These are phyloP conservation scores for Agrotis segetum DNA, from an alignment of 2,888 invertebrate species.

Conservation along the genomic window DNA sequence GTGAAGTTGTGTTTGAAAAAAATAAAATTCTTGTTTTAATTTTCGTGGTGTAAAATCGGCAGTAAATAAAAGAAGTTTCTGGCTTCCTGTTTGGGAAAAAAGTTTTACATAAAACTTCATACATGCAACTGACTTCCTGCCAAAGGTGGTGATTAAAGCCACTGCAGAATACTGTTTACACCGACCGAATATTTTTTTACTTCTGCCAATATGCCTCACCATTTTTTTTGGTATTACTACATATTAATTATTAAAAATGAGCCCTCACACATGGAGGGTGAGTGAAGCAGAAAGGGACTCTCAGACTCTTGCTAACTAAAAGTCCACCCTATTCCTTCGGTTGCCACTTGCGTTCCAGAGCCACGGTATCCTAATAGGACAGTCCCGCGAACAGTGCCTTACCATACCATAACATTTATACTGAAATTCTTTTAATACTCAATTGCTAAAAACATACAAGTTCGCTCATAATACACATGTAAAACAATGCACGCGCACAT, in stretches of 20 bases:
- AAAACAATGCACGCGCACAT: not conserved
- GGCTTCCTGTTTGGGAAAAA: slow-evolving; percentile 4
- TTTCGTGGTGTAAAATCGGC: not conserved
- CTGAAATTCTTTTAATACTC: not conserved
- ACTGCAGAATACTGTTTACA: not conserved
- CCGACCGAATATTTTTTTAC: not conserved
- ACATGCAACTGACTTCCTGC: not conserved
- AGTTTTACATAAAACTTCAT: not conserved
- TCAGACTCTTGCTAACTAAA: too few relatives aligned
- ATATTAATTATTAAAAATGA: too few relatives aligned
- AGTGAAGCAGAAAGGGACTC: too few relatives aligned
- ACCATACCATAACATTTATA: not conserved
- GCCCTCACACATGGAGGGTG: too few relatives aligned
- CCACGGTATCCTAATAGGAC: too few relatives aligned
- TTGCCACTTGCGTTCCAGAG: too few relatives aligned
- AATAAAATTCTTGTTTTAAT: too few relatives aligned
- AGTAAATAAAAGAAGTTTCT: slow-evolving; percentile 5
- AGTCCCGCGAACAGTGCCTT: too few relatives aligned
- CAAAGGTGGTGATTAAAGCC: not conserved
- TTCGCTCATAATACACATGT: not conserved
- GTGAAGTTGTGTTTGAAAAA: not conserved
- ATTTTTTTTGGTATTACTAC: too few relatives aligned
- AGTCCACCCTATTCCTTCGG: too few relatives aligned
- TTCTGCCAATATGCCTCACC: not conserved
- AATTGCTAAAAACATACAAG: not conserved